Percentiles rank a stretch among this genome's conserved stretches.
Conservation (phyloP, 2,113 vertebrate species). For the Thomomys bottae region DNA sequence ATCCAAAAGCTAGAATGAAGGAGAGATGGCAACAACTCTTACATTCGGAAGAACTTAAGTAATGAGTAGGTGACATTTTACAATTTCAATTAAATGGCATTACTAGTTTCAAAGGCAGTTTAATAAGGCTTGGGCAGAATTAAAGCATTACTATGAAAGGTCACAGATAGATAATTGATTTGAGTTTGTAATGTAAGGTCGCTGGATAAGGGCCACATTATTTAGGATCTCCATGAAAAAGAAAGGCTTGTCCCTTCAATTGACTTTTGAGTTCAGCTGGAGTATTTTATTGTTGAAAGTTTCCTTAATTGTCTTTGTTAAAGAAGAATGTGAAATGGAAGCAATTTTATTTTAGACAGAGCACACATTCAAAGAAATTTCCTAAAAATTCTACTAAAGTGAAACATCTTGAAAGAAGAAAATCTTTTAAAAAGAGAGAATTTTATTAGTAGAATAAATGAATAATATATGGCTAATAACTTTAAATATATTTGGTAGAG, state of each 20-base stretch:
- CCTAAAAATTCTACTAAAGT: constrained; percentile 34
- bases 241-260: not conserved
- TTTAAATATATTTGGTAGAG: not conserved
- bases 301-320: constrained; percentile 30
- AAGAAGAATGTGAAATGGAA: constrained; percentile 2
- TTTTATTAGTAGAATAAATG: constrained; percentile 43
- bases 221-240: constrained; percentile 52
- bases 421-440: not conserved
- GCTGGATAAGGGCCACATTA: constrained; percentile 45
- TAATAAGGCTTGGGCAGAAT: constrained; percentile 67
- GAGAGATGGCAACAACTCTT: constrained; percentile 45
- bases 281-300: constrained; percentile 42
- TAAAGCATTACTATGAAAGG: constrained; percentile 68
- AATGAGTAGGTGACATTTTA: constrained; percentile 73
- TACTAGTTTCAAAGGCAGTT: constrained; percentile 71
- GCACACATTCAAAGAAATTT: constrained; percentile 6
- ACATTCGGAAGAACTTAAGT: constrained; percentile 49
- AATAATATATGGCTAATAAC: not conserved
- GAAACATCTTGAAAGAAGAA: not conserved
- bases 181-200: constrained; percentile 60
- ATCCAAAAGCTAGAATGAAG: constrained; percentile 52
- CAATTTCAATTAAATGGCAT: constrained; percentile 72
- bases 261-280: not conserved
- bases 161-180: constrained; percentile 71
- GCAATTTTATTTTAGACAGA: constrained; percentile 26